A percentile compares a stretch with the other conserved stretches of the same genome.
phyloP scores from a whole-genome alignment of 2,888 invertebrate species.

The Drosophila niveifrons region DNA sequence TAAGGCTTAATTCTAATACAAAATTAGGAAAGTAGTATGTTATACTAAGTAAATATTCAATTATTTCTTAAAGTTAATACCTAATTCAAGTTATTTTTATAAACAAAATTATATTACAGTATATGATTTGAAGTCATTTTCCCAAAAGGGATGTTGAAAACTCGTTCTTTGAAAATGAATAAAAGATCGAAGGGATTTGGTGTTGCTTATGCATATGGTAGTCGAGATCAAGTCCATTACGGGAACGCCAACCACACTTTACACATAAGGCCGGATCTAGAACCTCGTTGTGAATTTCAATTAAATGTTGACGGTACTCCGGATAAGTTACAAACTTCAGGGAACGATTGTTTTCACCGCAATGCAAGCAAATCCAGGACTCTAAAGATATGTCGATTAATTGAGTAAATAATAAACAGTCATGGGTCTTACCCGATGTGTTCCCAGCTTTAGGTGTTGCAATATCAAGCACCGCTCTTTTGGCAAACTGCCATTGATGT shows the following conservation, averaged over 20 bases:
- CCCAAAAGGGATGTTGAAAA: background rate
- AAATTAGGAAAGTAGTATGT: background rate
- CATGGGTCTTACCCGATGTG: slow-evolving; percentile 1
- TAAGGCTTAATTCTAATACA: background rate
- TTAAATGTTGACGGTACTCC: slow-evolving; percentile 20
- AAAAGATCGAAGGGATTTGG: slow-evolving; percentile 14
- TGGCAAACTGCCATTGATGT: background rate
- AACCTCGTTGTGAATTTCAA: background rate
- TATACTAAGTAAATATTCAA: background rate
- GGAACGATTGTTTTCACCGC: background rate
- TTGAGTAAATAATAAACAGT: background rate
- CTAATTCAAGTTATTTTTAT: background rate
- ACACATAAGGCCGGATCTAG: slow-evolving; percentile 25
- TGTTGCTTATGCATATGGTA: slow-evolving; percentile 18
- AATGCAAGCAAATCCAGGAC: slow-evolving; percentile 18
- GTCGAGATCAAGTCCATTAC: slow-evolving; percentile 8
- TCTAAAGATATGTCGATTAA: background rate
- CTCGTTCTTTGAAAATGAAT: slow-evolving; percentile 14
- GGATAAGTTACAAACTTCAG: slow-evolving; percentile 8
- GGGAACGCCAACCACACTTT: slow-evolving; percentile 27
- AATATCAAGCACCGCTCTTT: background rate
- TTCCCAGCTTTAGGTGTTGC: slow-evolving; percentile 13
- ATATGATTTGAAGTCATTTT: background rate
- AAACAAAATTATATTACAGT: background rate
- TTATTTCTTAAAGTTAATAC: background rate